Evolutionary conservation across 2,888 invertebrate genomes (phyloP), one percentile per base, ranked within the genome.

Genomic region (Cataglyphis rosenhaueri): DNA sequence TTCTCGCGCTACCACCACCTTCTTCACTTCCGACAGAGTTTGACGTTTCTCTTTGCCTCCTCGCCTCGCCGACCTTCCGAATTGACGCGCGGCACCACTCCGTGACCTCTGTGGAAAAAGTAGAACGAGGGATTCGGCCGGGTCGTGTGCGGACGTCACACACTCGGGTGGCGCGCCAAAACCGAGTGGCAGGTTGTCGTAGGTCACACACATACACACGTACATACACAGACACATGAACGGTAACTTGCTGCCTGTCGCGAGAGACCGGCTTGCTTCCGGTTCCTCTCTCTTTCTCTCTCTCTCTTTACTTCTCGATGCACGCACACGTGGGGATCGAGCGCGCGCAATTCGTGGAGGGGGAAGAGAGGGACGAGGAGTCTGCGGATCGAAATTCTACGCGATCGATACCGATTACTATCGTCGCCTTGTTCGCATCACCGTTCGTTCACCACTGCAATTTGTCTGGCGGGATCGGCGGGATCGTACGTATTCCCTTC

Each of bases 151-250:
- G 78, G 5, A 79, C 78, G 78, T 79, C 78, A 79, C 73, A 71
- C 71, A 71, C 78, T 78, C 62, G 81, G 57, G 35, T 59, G 70
- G 70, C 55, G 78, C 65, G 55, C 44, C 66, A 68, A 79, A 62
- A 35, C 75, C 74, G 25, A n/a, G 82, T 57, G 71, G 82, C 87
- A 88, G 87, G 87, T 88, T 87, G 88, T 85, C 87, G 89, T 88
- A 88, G 88, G 88, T 89, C 89, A 70, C 52, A 74, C 78, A 18
- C 68, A 41, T 32, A 57, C 57, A 18, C 18, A 55, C 25, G 25
- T 41, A 41, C 21, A 4, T 5, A 29, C 48, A 66, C 66, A 5
- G 25, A 29, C 29, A 18, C 29, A 44, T 8, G 6, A 25, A 44
- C 10, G 5, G 9, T 10, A 2, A 9, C 18, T 18, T 4, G 65